phyloP scores from a whole-genome alignment of 2,888 invertebrate species.

The Acanthococcus lagerstroemiae region DNA sequence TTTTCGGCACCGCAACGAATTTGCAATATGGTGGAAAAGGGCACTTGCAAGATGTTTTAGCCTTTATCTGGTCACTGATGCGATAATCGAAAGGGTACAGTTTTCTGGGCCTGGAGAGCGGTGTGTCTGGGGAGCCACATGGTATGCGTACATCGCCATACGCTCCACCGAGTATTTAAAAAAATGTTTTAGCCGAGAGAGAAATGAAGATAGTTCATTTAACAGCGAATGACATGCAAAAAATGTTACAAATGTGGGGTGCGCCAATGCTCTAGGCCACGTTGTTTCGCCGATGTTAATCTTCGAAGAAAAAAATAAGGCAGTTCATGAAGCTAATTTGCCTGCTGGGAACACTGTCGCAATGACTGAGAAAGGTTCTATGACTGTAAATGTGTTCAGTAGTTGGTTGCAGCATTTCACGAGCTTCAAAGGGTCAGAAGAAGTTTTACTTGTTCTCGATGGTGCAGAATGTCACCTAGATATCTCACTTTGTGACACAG shows the following conservation, averaged over 20 bases:
- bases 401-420: conserved; percentile 37
- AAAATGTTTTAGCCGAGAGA: conserved; percentile 38
- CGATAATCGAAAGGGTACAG: too few species aligned
- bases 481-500: conserved; percentile 38
- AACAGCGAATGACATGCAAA: conserved; percentile 39
- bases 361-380: background rate
- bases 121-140: too few species aligned
- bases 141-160: too few species aligned
- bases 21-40: conserved; percentile 40
- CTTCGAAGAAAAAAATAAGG: conserved; percentile 36
- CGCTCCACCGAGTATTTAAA: too few species aligned
- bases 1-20: conserved; percentile 36
- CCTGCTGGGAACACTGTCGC: background rate
- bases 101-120: too few species aligned
- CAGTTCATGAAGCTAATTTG: background rate
- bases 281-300: conserved; percentile 39
- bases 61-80: too few species aligned
- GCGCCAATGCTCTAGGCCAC: conserved; percentile 39
- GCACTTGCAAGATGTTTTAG: conserved; percentile 38
- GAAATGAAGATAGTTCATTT: conserved; percentile 39
- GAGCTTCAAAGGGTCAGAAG: conserved; percentile 36
- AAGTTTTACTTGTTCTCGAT: conserved; percentile 38
- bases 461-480: conserved; percentile 39
- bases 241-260: conserved; percentile 39
- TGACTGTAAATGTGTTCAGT: conserved; percentile 36